Conservation (phyloP, 2,888 invertebrate species). For the Cheilosia impressa region DNA sequence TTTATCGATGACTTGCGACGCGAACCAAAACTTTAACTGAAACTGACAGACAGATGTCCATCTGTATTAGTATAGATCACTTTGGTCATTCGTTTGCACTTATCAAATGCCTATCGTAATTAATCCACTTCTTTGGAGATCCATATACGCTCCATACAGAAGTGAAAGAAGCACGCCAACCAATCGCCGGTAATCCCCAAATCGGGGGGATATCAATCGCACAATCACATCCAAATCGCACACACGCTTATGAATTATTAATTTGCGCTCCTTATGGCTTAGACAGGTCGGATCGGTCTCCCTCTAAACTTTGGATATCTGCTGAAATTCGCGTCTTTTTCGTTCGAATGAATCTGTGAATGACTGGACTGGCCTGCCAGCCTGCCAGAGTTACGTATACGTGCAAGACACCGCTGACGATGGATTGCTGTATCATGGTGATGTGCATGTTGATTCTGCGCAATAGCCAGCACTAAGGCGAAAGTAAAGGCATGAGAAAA, state of each 20-base stretch:
- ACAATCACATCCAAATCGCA: constrained; percentile 38
- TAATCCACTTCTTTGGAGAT: constrained; percentile 33
- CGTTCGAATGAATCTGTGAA: constrained; percentile 16
- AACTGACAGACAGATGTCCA: constrained; percentile 28
- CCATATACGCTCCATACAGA: not conserved
- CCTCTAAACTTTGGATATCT: not conserved
- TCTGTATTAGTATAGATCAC: not conserved
- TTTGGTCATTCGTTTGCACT: constrained; percentile 9
- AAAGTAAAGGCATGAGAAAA: constrained; percentile 50
- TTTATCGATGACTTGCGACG: not conserved
- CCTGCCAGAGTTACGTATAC: not conserved
- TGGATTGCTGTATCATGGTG: constrained; percentile 16
- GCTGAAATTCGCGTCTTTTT: constrained; percentile 16
- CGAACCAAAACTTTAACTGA: not conserved
- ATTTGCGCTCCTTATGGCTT: constrained; percentile 41
- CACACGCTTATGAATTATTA: constrained; percentile 57
- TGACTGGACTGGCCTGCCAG: constrained; percentile 17
- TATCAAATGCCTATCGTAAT: constrained; percentile 32
- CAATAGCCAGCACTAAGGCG: constrained; percentile 26
- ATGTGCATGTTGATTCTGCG: constrained; percentile 26
- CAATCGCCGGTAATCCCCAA: constrained; percentile 24
- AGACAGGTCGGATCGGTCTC: constrained; percentile 3
- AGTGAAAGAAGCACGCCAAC: constrained; percentile 31
- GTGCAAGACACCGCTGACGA: constrained; percentile 10
- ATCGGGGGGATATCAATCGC: constrained; percentile 31